Conservation (phyloP, 1,140 invertebrate genomes). For the Lepidotrigona ventralis region DNA sequence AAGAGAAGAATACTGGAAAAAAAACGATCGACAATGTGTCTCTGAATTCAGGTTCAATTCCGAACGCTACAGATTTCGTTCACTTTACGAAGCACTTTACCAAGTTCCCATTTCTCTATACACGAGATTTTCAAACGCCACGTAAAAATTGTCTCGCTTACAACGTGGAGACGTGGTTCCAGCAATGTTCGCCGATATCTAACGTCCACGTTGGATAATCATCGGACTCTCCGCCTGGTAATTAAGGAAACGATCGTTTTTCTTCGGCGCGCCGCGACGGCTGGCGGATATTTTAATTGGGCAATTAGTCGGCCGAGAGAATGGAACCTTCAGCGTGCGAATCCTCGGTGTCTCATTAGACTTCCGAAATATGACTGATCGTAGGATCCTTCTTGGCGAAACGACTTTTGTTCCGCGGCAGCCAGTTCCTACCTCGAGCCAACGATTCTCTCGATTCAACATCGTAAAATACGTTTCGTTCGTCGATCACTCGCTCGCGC, state of each 20-base stretch:
- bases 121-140: no score
- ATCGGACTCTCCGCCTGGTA: background rate
- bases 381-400: constrained; percentile 9
- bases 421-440: no score
- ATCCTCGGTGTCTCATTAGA: constrained; percentile 14
- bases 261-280: constrained; percentile 11
- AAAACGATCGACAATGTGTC: no score
- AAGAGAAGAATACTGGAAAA: no score
- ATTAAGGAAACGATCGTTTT: constrained; percentile 46
- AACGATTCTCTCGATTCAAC: no score
- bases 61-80: no score
- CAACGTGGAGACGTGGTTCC: background rate
- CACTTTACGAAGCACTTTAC: no score
- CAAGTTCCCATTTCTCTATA: no score
- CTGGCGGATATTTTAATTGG: constrained; percentile 44
- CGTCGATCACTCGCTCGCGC: background rate
- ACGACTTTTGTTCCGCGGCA: constrained; percentile 1
- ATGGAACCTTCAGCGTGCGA: background rate
- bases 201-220: background rate
- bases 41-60: no score
- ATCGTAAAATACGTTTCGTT: background rate
- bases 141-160: background rate
- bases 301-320: constrained; percentile 25
- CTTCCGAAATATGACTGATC: constrained; percentile 39
- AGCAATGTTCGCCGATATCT: background rate